A percentile compares a stretch with the other conserved stretches of the same genome.
These are phyloP conservation scores for Callopanchax toddi DNA, from an alignment of 2,113 vertebrate genomes.

Conservation along the genomic window DNA sequence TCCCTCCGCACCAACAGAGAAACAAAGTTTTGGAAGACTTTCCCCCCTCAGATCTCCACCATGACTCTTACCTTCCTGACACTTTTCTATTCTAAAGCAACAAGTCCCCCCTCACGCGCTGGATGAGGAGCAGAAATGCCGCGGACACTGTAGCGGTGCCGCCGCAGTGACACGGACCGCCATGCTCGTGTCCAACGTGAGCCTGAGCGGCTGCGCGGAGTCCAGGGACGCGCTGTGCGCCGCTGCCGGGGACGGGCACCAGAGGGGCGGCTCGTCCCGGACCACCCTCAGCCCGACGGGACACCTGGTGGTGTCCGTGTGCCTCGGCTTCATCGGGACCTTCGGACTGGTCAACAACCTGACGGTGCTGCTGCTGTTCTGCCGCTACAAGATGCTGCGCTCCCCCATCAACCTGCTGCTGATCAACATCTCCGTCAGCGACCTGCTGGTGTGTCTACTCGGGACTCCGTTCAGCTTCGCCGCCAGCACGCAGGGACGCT, in stretches of 20 bases:
- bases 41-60: slow-evolving; percentile 7
- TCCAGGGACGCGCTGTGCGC: slow-evolving; percentile 68
- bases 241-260: slow-evolving; percentile 60
- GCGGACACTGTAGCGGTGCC: neutral
- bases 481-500: slow-evolving; percentile 81
- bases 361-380: slow-evolving; percentile 84
- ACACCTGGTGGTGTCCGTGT: slow-evolving; percentile 79
- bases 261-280: slow-evolving; percentile 49
- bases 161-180: slow-evolving; percentile 20
- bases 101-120: slow-evolving; percentile 4
- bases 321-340: slow-evolving; percentile 77
- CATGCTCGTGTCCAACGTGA: slow-evolving; percentile 78
- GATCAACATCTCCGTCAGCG: slow-evolving; percentile 84
- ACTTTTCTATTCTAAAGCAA: slow-evolving; percentile 19
- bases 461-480: slow-evolving; percentile 87
- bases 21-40: slow-evolving; percentile 49
- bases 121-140: neutral
- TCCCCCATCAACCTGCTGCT: slow-evolving; percentile 87
- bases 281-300: slow-evolving; percentile 76
- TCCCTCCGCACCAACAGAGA: slow-evolving; percentile 1
- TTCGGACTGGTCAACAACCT: slow-evolving; percentile 82
- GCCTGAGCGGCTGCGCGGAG: slow-evolving; percentile 71
- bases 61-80: neutral
- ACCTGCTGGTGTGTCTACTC: slow-evolving; percentile 84
- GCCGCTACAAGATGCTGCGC: slow-evolving; percentile 80